These are phyloP conservation scores for Calyptommatus sinebrachiatus DNA, from an alignment of 2,113 vertebrate genomes.

Conservation along the genomic window DNA sequence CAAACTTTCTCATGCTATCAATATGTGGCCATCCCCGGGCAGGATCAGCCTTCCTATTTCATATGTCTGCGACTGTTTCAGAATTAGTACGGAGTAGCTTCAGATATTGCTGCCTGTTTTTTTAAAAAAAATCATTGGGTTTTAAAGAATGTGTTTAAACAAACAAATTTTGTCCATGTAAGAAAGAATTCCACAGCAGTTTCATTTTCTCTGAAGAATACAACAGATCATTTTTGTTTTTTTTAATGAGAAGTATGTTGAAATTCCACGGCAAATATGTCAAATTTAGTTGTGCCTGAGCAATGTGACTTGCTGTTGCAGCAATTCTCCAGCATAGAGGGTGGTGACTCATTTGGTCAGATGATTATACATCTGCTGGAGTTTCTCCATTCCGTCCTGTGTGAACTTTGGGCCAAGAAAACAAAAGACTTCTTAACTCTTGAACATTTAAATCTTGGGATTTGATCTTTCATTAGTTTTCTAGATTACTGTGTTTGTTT, in stretches of 20 bases:
- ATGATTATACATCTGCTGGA: conserved; percentile 55
- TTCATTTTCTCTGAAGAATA: background rate
- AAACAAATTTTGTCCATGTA: background rate
- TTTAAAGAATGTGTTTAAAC: background rate
- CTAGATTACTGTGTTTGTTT: conserved; percentile 28
- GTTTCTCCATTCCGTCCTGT: conserved; percentile 50
- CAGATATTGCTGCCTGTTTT: too few relatives aligned
- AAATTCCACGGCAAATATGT: too few relatives aligned
- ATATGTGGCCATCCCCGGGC: background rate
- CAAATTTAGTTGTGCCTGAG: conserved; percentile 10
- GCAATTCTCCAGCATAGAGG: conserved; percentile 44
- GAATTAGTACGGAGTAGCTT: background rate
- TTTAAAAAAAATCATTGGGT: background rate
- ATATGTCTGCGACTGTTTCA: background rate
- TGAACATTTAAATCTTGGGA: conserved; percentile 39
- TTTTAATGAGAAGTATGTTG: too few relatives aligned
- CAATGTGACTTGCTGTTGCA: conserved; percentile 53
- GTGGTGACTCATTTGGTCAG: conserved; percentile 71
- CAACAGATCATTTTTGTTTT: background rate
- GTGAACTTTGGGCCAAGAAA: conserved; percentile 22
- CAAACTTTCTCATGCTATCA: background rate
- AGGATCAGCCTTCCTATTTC: too few relatives aligned
- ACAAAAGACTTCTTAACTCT: conserved; percentile 12
- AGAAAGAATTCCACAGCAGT: background rate
- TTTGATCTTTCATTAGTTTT: conserved; percentile 18